Evolutionary conservation across 2,113 vertebrate species (phyloP).

Genomic region (Centrocercus urophasianus): DNA sequence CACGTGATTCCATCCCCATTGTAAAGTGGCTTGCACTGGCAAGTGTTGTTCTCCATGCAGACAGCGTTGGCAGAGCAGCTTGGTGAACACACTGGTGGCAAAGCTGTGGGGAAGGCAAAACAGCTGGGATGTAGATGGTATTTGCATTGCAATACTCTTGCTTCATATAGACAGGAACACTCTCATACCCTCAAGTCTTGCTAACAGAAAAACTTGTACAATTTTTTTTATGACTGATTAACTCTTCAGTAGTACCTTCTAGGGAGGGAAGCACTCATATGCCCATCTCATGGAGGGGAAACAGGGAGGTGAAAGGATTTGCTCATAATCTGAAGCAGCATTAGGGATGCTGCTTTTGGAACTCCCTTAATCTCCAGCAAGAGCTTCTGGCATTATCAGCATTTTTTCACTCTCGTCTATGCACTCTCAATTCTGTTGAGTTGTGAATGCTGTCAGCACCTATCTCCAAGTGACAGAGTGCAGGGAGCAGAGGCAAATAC

Average conservation of each 20-base stretch:
- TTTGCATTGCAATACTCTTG: neutral
- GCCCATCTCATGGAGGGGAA: neutral
- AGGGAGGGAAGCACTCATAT: neutral
- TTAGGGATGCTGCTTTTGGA: neutral
- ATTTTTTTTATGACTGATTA: neutral
- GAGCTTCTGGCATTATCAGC: neutral
- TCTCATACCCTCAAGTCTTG: neutral
- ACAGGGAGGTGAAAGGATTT: neutral
- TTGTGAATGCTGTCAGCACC: accelerated
- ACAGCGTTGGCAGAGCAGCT: conserved; percentile 84
- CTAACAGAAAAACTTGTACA: neutral
- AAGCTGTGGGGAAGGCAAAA: conserved; percentile 62
- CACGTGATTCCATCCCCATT: conserved; percentile 90
- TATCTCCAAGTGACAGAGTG: accelerated
- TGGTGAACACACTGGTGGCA: conserved; percentile 79
- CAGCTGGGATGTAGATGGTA: neutral
- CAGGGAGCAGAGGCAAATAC: conserved; percentile 61
- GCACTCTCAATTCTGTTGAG: neutral
- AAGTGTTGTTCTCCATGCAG: conserved; percentile 88
- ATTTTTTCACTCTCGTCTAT: neutral
- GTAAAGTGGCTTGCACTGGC: conserved; percentile 87
- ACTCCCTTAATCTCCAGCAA: neutral
- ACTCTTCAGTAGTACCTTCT: neutral
- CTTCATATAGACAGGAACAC: neutral
- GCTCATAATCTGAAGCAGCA: neutral